These are phyloP conservation scores for Oryzias celebensis DNA, from an alignment of 2,113 vertebrate species.

Conservation along the genomic window DNA sequence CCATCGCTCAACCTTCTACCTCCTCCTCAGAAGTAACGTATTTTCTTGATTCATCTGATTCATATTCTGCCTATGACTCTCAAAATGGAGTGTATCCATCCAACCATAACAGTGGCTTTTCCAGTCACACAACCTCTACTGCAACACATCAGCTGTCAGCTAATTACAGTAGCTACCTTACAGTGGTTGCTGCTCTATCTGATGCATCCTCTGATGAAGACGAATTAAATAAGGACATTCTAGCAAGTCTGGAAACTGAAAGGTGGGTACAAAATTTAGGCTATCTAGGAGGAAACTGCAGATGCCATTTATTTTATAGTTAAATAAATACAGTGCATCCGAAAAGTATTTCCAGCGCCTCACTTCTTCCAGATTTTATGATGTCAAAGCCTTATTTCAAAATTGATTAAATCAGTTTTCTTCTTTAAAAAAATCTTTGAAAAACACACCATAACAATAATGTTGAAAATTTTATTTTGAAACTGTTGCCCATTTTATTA, in stretches of 20 bases:
- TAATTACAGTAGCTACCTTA: neutral
- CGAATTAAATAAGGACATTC: neutral
- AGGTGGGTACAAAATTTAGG: neutral
- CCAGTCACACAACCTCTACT: neutral
- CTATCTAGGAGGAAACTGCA: too few species aligned
- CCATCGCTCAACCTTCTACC: neutral
- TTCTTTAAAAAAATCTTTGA: too few species aligned
- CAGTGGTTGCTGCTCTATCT: neutral
- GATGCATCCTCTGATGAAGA: neutral
- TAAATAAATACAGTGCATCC: too few species aligned
- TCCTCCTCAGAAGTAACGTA: neutral
- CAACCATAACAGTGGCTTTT: neutral
- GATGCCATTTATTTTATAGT: too few species aligned
- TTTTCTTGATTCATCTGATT: neutral
- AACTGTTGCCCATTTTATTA: too few species aligned
- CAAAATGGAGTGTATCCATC: neutral
- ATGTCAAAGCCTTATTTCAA: too few species aligned
- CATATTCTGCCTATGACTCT: neutral
- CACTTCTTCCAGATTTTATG: too few species aligned
- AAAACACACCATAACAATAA: too few species aligned
- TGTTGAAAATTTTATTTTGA: too few species aligned
- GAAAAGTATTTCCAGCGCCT: too few species aligned
- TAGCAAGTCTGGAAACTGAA: constrained; percentile 1
- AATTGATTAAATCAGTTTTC: too few species aligned
- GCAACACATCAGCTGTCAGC: neutral